Evolutionary conservation across 2,888 invertebrate species (phyloP).

Genomic region (Suillia variegata): DNA sequence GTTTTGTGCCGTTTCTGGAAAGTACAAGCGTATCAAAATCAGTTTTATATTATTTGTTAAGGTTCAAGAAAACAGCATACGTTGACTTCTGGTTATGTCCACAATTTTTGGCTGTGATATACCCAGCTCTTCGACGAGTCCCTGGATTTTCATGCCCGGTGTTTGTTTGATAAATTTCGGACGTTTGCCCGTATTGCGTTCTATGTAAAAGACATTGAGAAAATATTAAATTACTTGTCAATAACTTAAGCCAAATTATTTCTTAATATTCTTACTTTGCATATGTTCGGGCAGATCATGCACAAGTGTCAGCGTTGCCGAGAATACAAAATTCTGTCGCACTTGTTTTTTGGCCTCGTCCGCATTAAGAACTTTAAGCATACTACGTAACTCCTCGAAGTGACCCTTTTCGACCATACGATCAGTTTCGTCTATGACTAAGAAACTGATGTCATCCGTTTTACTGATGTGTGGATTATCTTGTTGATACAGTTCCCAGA

Average conservation of each 20-base stretch:
- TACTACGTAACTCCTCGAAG: constrained; percentile 85
- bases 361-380: constrained; percentile 80
- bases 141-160: constrained; percentile 75
- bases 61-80: constrained; percentile 58
- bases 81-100: constrained; percentile 81
- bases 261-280: constrained; percentile 58
- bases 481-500: constrained; percentile 90
- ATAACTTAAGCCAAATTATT: background rate
- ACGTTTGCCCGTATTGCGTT: constrained; percentile 51
- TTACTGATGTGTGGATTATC: constrained; percentile 79
- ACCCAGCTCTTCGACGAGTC: constrained; percentile 79
- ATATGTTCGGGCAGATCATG: constrained; percentile 82
- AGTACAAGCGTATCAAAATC: background rate
- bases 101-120: constrained; percentile 91
- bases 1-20: constrained; percentile 77
- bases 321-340: constrained; percentile 95
- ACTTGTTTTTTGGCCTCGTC: constrained; percentile 66
- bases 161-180: constrained; percentile 69
- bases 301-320: constrained; percentile 92
- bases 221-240: background rate
- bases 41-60: background rate
- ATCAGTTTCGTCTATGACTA: constrained; percentile 98
- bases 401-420: constrained; percentile 97
- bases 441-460: constrained; percentile 75
- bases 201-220: constrained; percentile 32